phyloP scores from a whole-genome alignment of 2,797 vertebrate species.

The Antennarius maculatus region DNA sequence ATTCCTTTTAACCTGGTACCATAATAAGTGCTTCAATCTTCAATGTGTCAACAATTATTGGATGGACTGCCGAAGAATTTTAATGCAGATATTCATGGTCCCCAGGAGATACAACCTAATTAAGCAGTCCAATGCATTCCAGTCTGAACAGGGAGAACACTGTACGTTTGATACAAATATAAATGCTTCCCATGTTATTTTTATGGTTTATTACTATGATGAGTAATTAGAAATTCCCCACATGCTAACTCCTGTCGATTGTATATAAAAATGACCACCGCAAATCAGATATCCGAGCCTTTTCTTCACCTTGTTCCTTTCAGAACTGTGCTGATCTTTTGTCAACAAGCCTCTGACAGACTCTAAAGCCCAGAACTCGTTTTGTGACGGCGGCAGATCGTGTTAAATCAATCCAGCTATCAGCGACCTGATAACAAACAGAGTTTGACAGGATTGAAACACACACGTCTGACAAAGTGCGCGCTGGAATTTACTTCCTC shows the following conservation, averaged over 20 bases:
- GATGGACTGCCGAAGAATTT: too few relatives aligned
- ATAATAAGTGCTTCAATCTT: too few relatives aligned
- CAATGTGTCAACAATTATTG: too few relatives aligned
- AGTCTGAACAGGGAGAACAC: too few relatives aligned
- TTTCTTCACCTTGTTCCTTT: not conserved
- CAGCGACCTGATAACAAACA: not conserved
- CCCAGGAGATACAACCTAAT: too few relatives aligned
- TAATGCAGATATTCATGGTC: too few relatives aligned
- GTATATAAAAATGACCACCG: not conserved
- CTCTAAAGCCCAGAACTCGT: slow-evolving; percentile 7
- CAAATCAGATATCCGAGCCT: not conserved
- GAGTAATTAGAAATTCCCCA: too few relatives aligned
- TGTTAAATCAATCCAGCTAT: slow-evolving; percentile 22
- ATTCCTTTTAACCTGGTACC: too few relatives aligned
- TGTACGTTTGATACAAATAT: too few relatives aligned
- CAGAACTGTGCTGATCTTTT: slow-evolving; percentile 1
- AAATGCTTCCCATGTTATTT: too few relatives aligned
- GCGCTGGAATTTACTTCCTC: not conserved
- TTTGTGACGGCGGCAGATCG: not conserved
- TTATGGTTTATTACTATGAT: too few relatives aligned
- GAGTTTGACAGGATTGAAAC: not conserved
- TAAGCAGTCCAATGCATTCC: too few relatives aligned
- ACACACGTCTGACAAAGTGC: not conserved
- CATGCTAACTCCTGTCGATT: not conserved
- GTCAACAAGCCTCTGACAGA: slow-evolving; percentile 2